Evolutionary conservation across 2,797 vertebrate species (phyloP).

Genomic region (Acridotheres tristis): DNA sequence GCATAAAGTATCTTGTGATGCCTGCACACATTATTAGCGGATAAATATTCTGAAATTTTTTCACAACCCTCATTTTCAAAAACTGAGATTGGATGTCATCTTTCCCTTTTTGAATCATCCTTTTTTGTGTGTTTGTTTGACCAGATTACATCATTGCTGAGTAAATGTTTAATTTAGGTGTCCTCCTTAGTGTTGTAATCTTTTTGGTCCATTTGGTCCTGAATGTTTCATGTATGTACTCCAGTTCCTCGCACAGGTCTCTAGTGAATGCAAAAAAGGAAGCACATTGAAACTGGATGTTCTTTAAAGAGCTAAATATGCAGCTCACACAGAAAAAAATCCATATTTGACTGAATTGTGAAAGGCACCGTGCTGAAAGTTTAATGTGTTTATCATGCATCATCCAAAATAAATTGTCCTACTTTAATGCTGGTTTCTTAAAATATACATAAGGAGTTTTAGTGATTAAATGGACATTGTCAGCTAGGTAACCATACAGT

Average conservation of each 20-base stretch:
- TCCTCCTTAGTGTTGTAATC: constrained; percentile 62
- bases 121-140: constrained; percentile 25
- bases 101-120: constrained; percentile 43
- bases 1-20: not conserved
- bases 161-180: constrained; percentile 69
- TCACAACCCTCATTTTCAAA: constrained; percentile 24
- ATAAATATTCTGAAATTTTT: constrained; percentile 32
- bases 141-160: constrained; percentile 52
- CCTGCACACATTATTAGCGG: not conserved
- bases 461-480: constrained; percentile 17
- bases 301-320: constrained; percentile 52
- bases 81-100: not conserved
- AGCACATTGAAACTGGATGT: constrained; percentile 20
- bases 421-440: constrained; percentile 38
- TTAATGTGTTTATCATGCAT: constrained; percentile 55
- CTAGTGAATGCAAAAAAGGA: constrained; percentile 25
- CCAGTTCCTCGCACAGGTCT: constrained; percentile 30
- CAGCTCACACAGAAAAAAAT: constrained; percentile 17
- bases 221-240: constrained; percentile 63
- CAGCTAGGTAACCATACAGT: not conserved
- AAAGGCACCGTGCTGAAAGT: constrained; percentile 5
- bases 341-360: constrained; percentile 20
- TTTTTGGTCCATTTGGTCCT: constrained; percentile 63
- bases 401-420: constrained; percentile 53
- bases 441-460: constrained; percentile 33